Evolutionary conservation across 2,888 invertebrate species (phyloP).

Genomic region (Tuberolachnus salignus): DNA sequence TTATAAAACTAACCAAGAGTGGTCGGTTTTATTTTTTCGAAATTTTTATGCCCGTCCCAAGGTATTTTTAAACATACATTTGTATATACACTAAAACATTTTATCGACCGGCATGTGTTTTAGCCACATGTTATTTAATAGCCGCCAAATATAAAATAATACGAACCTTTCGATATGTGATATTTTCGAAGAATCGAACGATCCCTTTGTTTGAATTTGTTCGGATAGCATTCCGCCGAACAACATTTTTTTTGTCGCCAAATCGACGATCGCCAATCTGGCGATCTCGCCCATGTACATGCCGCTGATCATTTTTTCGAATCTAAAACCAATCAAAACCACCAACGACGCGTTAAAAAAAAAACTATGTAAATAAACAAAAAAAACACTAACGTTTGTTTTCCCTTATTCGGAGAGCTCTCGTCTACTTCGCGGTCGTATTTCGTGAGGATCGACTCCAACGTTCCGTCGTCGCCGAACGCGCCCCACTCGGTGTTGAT

Average conservation of each 20-base stretch:
- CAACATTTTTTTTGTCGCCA: conserved; percentile 77
- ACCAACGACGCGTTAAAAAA: not conserved
- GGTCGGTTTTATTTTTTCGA: no score
- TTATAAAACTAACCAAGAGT: no score
- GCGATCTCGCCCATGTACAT: conserved; percentile 99
- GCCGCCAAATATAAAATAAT: no score
- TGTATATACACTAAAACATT: no score
- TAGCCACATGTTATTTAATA: no score
- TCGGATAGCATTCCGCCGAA: conserved; percentile 85
- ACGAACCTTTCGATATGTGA: conserved; percentile 89
- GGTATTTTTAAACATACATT: no score
- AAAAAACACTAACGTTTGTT: conserved; percentile 84
- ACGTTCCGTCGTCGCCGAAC: conserved; percentile 68
- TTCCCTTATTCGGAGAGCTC: conserved; percentile 71
- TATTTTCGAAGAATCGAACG: conserved; percentile 95
- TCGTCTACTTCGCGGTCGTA: conserved; percentile 66
- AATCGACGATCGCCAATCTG: conserved; percentile 81
- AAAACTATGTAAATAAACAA: not conserved
- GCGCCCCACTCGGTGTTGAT: conserved; percentile 74
- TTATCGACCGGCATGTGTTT: no score
- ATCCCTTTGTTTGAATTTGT: conserved; percentile 75
- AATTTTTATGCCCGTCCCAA: no score
- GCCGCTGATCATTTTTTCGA: conserved; percentile 98
- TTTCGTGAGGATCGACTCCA: conserved; percentile 67
- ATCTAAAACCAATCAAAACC: conserved; percentile 55